Base-by-base conservation (phyloP, 2,888 invertebrate genomes). In the Folsomia manolachei region DNA sequence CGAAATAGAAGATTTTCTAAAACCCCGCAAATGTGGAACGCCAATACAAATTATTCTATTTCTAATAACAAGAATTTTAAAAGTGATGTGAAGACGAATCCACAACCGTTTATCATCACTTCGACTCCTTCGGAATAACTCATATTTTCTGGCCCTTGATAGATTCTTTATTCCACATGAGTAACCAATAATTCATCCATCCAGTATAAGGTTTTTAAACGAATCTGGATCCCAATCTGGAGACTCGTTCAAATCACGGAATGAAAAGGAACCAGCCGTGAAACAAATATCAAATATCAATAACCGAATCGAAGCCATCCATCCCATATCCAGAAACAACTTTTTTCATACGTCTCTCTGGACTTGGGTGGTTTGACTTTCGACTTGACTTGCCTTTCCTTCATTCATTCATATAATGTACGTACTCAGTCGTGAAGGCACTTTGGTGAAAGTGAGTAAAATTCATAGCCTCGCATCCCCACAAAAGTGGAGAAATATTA, bases 271-370 rank as follows among this genome's bases (percentile, higher is more conserved):
- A 4, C 56, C 19, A 21, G 56, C 56, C 56, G 56, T 56, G 56
- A 56, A 56, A 56, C 56, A 56, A 56, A 56, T 56, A 56, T 56
- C 56, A 56, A 56, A 56, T 56, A 56, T 56, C 56, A 56, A 56
- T 56, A 56, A 56, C 56, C 56, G 19, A 56, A 21, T 56, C 7
- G 19, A 56, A 56, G n/a, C 56, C 56, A 56, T 56, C 56, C 56
- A 56, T 56, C 56, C 56, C 51, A 51, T 11, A 56, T 56, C 39
- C 39, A 39, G 19, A 56, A 56, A 56, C 56, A 19, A 56, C 56
- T 56, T 18, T 39, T 39, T 14, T 39, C 39, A 4, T 39, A n/a
- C 39, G 14, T 39, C 39, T 14, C 39, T 39, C 39, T 39, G 4
- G 39, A 39, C 39, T 39, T 39, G 39, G 39, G n/a, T n/a, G 39